Percentiles rank a stretch among this genome's conserved stretches.
phyloP scores from a whole-genome alignment of 2,113 vertebrate genomes.

The Heptranchias perlo region DNA sequence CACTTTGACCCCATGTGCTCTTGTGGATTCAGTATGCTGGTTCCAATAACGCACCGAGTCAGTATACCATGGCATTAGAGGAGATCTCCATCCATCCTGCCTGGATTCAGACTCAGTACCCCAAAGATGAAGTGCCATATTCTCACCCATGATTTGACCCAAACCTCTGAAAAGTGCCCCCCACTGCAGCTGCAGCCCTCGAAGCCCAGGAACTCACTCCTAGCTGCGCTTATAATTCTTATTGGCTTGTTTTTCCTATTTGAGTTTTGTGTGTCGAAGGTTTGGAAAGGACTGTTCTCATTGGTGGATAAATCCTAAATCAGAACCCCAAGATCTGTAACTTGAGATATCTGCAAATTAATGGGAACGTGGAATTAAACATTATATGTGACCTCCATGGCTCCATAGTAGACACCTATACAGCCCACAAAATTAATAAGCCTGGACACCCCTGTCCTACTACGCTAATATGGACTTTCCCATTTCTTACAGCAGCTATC shows the following conservation, averaged over 20 bases:
- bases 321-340: too few species aligned
- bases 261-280: background rate
- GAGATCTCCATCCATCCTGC: background rate
- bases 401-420: too few species aligned
- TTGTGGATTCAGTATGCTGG: background rate
- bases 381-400: background rate
- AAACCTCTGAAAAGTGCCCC: too few species aligned
- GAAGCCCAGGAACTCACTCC: background rate
- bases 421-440: background rate
- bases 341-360: background rate
- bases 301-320: background rate
- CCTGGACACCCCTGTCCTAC: background rate
- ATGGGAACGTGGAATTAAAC: background rate
- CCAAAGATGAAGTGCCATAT: background rate
- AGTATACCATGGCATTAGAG: background rate
- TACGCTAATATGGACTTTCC: background rate
- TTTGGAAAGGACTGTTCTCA: background rate
- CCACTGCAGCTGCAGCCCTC: background rate
- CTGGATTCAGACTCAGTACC: background rate
- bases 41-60: background rate
- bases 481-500: too few species aligned
- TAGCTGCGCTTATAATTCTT: background rate
- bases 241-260: background rate
- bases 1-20: background rate
- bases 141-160: background rate